These are phyloP conservation scores for Potamilus streckersoni DNA, from an alignment of 1,140 invertebrate genomes.

Conservation along the genomic window DNA sequence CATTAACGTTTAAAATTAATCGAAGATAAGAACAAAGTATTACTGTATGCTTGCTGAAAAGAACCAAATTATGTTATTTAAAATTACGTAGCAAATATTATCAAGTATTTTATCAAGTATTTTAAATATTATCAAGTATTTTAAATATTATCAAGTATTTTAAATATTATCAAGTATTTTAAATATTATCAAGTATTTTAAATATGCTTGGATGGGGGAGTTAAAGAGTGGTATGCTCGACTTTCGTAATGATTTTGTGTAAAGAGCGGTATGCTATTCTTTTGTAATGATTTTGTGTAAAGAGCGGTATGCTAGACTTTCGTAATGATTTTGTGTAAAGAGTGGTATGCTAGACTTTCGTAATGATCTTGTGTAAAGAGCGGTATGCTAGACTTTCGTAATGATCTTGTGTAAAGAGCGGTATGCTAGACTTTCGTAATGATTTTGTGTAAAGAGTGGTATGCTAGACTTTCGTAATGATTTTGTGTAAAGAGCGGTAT, in stretches of 20 bases:
- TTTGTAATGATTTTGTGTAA: neutral
- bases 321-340: too few species aligned
- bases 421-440: neutral
- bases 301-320: neutral
- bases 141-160: too few species aligned
- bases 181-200: too few species aligned
- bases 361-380: neutral
- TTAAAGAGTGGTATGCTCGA: neutral
- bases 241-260: neutral
- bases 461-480: neutral
- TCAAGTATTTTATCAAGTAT: too few species aligned
- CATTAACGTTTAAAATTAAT: neutral
- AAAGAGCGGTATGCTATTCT: neutral
- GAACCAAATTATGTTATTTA: neutral
- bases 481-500: neutral
- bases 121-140: too few species aligned
- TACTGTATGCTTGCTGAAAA: neutral
- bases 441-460: too few species aligned
- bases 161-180: too few species aligned
- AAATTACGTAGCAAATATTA: too few species aligned
- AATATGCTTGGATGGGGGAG: too few species aligned
- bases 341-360: neutral
- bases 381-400: neutral
- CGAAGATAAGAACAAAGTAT: neutral
- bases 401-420: too few species aligned